phyloP scores from a whole-genome alignment of 2,113 vertebrate genomes.

The Plectropomus leopardus region DNA sequence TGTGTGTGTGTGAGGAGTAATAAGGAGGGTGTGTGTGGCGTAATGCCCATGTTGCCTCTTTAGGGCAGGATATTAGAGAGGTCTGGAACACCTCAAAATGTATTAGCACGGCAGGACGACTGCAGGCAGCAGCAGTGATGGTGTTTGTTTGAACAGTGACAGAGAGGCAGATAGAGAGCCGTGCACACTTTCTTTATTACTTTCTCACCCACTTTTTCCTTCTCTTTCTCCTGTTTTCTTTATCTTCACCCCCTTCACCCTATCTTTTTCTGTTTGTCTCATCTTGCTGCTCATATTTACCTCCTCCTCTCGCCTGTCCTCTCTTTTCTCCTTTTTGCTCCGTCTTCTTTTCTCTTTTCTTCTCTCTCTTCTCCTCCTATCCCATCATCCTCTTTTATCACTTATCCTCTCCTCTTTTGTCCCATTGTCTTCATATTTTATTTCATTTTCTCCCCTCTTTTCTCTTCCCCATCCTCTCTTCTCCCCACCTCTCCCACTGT shows the following conservation, averaged over 20 bases:
- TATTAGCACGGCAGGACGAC: constrained; percentile 64
- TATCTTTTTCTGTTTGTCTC: no score
- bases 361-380: neutral
- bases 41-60: constrained; percentile 64
- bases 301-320: no score
- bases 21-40: constrained; percentile 56
- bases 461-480: neutral
- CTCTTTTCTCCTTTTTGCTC: no score
- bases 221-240: no score
- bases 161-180: constrained; percentile 18
- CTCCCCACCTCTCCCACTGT: neutral
- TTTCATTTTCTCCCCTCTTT: neutral
- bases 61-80: constrained; percentile 74
- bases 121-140: constrained; percentile 43
- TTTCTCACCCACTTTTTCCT: no score
- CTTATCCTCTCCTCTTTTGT: neutral
- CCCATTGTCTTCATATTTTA: neutral
- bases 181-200: neutral
- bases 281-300: no score
- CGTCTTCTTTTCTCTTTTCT: no score
- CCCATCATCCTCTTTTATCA: neutral
- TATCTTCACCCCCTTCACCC: no score
- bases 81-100: constrained; percentile 79
- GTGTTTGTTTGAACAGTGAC: constrained; percentile 48
- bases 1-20: constrained; percentile 2